A percentile compares a stretch with the other conserved stretches of the same genome.
Conservation (phyloP, 2,113 vertebrate species). For the Catharus fuscescens region DNA sequence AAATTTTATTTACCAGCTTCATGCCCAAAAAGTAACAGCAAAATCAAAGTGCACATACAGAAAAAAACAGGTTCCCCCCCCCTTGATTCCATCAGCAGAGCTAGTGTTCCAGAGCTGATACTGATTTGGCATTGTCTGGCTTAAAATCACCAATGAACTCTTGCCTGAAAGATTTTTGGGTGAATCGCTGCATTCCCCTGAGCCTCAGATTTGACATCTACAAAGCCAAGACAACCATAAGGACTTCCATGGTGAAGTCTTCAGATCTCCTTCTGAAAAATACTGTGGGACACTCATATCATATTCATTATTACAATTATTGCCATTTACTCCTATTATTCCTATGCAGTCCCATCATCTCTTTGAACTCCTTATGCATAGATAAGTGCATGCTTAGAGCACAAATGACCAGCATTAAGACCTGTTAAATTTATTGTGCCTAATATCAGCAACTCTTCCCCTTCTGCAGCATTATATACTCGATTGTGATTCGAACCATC, state of each 20-base stretch:
- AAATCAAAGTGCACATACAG: rapidly evolving
- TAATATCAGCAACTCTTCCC: background rate
- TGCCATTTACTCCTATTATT: background rate
- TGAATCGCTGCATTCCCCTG: background rate
- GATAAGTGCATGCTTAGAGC: background rate
- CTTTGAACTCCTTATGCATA: background rate
- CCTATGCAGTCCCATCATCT: background rate
- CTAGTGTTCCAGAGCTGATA: background rate
- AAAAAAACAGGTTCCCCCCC: background rate
- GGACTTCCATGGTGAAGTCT: background rate
- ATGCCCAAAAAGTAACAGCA: background rate
- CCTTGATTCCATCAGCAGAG: background rate
- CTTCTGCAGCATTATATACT: slow-evolving; percentile 71
- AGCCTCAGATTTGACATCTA: background rate
- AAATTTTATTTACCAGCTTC: background rate
- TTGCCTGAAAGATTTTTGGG: background rate
- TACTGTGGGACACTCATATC: background rate
- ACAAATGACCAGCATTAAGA: rapidly evolving
- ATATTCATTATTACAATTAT: background rate
- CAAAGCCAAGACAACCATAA: background rate
- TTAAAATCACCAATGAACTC: background rate
- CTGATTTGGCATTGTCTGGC: background rate
- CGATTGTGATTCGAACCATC: slow-evolving; percentile 79
- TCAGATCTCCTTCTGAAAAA: background rate
- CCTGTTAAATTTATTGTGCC: background rate